phyloP scores from a whole-genome alignment of 2,888 invertebrate genomes.

The Palloptera scutellata region DNA sequence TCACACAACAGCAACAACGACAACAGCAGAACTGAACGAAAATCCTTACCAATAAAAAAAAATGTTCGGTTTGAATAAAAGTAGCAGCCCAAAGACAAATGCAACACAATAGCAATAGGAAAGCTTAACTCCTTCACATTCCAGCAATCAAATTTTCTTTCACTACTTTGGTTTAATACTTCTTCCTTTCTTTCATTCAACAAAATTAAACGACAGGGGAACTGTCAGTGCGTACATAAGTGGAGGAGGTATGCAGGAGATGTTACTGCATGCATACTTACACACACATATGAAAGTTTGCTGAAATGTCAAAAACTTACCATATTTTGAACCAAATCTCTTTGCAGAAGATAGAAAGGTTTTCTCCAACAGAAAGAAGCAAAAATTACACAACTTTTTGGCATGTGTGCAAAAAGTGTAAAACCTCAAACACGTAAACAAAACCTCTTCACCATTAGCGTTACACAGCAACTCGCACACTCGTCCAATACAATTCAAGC shows the following conservation, averaged over 20 bases:
- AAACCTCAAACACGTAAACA: constrained; percentile 25
- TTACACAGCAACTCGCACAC: background rate
- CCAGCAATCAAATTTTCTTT: constrained; percentile 5
- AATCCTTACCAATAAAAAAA: background rate
- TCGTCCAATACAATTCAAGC: constrained; percentile 2
- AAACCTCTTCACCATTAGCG: background rate
- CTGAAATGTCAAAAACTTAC: constrained; percentile 30
- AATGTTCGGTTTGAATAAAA: too few relatives aligned
- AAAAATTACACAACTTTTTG: constrained; percentile 16
- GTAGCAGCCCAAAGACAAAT: constrained; percentile 5
- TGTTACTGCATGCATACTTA: too few relatives aligned
- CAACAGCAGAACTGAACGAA: constrained; percentile 2
- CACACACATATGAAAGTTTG: constrained; percentile 8
- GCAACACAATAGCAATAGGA: constrained; percentile 12
- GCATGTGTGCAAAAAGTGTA: constrained; percentile 30
- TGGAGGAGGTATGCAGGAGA: background rate
- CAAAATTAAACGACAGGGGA: constrained; percentile 25
- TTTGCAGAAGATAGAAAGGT: background rate
- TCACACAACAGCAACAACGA: constrained; percentile 3
- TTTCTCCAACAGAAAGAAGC: background rate
- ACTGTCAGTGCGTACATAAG: constrained; percentile 27
- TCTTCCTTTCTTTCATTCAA: constrained; percentile 14
- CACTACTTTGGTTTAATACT: background rate
- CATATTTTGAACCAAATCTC: background rate
- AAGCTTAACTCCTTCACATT: background rate